Base-by-base conservation (phyloP, 2,888 invertebrate genomes). In the Carcina quercana region DNA sequence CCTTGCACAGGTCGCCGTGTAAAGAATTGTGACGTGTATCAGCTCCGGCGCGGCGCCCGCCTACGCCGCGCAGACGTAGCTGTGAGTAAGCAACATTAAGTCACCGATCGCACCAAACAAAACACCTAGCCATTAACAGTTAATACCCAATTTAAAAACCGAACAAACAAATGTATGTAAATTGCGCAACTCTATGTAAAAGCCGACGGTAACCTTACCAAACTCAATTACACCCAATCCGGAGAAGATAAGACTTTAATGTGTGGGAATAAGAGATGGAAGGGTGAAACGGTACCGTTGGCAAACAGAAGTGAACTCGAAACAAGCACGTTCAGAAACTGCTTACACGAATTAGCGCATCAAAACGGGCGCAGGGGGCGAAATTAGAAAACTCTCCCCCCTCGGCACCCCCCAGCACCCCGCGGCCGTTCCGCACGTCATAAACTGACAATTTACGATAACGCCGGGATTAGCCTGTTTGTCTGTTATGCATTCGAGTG, bases 381-480 rank as follows among this genome's bases (percentile, higher is more conserved):
- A 79, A 83, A 80, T 82, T 80, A 79, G 80, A 80, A 80, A 80
- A 76, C 72, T 75, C 72, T 57, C 55, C 63, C 62, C 50, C 54
- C 57, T 54, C 40, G 48, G 53, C 48, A 61, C 51, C 47, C 12
- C 21, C 13, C 13, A 7, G 12, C 13, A 5, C 11, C 24, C 24
- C 24, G 26, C 15, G 61, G 60, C 72, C 84, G 74, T 80, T 83
- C 79, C 70, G 82, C 83, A 85, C 84, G 84, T 85, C 85, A 84
- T 85, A 85, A 85, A 84, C 82, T 84, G 83, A 84, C 84, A 80
- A 85, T 85, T 85, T 85, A 85, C 84, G 85, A 83, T 85, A 83
- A 82, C 79, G 73, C 66, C 66, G 71, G 84, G 84, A 84, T 85
- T 84, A 84, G 83, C 82, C 64, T 76, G 80, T 82, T 79, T 82